phyloP scores from a whole-genome alignment of 2,888 invertebrate genomes.

The Acrocyrtus sp. region DNA sequence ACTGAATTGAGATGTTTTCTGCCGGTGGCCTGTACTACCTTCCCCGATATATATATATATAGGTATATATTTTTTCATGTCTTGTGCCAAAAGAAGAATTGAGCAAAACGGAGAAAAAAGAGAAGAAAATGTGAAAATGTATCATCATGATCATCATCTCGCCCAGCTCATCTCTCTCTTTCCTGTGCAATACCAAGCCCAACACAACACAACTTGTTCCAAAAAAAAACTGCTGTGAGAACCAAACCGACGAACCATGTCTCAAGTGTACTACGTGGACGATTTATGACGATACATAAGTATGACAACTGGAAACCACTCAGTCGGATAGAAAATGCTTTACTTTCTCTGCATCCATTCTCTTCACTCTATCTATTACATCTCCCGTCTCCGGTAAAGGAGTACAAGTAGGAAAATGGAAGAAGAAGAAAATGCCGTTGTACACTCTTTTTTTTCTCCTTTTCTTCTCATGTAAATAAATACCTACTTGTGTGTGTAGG shows the following conservation, averaged over 20 bases:
- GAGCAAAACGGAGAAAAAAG: slow-evolving; percentile 15
- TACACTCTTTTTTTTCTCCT: too few species aligned
- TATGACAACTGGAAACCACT: slow-evolving; percentile 53
- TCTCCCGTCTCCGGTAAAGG: too few species aligned
- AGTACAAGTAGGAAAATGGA: too few species aligned
- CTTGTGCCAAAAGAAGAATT: slow-evolving; percentile 41
- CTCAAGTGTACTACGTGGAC: slow-evolving; percentile 40
- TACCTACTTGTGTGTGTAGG: too few species aligned
- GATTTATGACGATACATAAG: slow-evolving; percentile 54
- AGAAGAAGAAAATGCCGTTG: too few species aligned
- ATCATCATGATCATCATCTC: not conserved
- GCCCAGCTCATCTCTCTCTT: not conserved
- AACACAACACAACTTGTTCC: not conserved
- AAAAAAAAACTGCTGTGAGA: not conserved
- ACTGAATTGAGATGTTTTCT: slow-evolving; percentile 39
- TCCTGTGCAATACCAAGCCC: not conserved
- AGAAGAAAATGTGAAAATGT: not conserved
- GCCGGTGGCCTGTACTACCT: not conserved
- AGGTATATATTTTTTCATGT: slow-evolving; percentile 21
- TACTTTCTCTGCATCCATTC: slow-evolving; percentile 13
- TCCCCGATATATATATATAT: too few species aligned
- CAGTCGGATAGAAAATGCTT: slow-evolving; percentile 33
- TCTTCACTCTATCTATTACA: too few species aligned
- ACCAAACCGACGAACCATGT: slow-evolving; percentile 41
- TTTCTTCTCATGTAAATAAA: not conserved